phyloP scores from a whole-genome alignment of 1,140 invertebrate species.

The Pseudomyrmex pallidus region DNA sequence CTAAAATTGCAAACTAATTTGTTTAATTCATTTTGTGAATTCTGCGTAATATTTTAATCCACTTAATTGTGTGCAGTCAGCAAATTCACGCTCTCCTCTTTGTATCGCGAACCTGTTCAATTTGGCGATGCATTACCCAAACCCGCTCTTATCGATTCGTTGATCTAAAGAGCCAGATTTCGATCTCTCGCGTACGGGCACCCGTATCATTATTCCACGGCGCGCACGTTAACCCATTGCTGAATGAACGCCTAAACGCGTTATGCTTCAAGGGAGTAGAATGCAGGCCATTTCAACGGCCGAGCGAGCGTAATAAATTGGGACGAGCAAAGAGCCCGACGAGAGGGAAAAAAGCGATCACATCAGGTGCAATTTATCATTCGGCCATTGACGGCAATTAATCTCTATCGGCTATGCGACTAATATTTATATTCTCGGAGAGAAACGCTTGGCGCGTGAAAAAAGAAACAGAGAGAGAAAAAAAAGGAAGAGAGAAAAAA shows the following conservation, averaged over 20 bases:
- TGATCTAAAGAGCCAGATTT: slow-evolving; percentile 44
- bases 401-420: slow-evolving; percentile 55
- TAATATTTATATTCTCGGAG: slow-evolving; percentile 59
- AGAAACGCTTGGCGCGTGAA: slow-evolving; percentile 30
- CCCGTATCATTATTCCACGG: slow-evolving; percentile 32
- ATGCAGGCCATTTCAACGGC: slow-evolving; percentile 1
- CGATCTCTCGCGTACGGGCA: slow-evolving; percentile 23
- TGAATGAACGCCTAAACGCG: slow-evolving; percentile 9
- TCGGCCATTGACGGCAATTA: slow-evolving; percentile 57
- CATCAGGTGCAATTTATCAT: slow-evolving; percentile 46
- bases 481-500: background rate
- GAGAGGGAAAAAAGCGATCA: slow-evolving; percentile 9
- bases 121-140: slow-evolving; percentile 27
- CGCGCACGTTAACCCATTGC: slow-evolving; percentile 14
- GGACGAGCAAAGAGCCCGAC: background rate
- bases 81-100: background rate
- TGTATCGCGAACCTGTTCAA: slow-evolving; percentile 14
- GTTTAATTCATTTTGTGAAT: background rate
- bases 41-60: background rate
- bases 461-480: background rate
- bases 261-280: slow-evolving; percentile 43
- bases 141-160: slow-evolving; percentile 17
- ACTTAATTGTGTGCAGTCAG: slow-evolving; percentile 21
- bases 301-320: slow-evolving; percentile 42
- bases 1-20: slow-evolving; percentile 21